Conservation (phyloP, 2,888 invertebrate species). For the Zygogramma bicolorata region DNA sequence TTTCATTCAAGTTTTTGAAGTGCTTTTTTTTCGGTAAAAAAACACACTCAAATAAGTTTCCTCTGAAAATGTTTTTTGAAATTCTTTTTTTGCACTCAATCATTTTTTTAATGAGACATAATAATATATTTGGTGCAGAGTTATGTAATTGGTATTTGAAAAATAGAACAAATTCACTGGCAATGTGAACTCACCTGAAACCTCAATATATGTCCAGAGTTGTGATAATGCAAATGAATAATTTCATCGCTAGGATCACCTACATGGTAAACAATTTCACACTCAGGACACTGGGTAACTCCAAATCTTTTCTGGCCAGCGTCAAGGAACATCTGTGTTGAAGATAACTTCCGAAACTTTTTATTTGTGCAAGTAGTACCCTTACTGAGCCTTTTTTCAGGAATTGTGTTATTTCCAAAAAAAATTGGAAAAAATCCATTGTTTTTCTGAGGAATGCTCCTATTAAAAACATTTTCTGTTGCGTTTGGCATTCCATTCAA, state of each 20-base stretch:
- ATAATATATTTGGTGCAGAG: no score
- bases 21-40: no score
- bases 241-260: constrained; percentile 86
- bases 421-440: constrained; percentile 68
- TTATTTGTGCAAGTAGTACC: constrained; percentile 21
- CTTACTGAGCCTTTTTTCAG: constrained; percentile 35
- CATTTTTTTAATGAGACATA: no score
- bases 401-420: constrained; percentile 49
- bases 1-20: no score
- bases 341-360: constrained; percentile 36
- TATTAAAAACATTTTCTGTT: constrained; percentile 38
- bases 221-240: constrained; percentile 80
- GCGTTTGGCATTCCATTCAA: constrained; percentile 43
- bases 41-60: no score
- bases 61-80: no score
- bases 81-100: no score
- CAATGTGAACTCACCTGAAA: constrained; percentile 72
- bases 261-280: constrained; percentile 78
- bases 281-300: constrained; percentile 79
- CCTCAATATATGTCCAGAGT: constrained; percentile 73
- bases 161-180: no score
- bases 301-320: constrained; percentile 88
- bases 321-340: constrained; percentile 81
- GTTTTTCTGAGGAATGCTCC: constrained; percentile 8
- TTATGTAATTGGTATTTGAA: no score